Conservation (phyloP, 2,113 vertebrate species). For the Amblyopsis rosae region DNA sequence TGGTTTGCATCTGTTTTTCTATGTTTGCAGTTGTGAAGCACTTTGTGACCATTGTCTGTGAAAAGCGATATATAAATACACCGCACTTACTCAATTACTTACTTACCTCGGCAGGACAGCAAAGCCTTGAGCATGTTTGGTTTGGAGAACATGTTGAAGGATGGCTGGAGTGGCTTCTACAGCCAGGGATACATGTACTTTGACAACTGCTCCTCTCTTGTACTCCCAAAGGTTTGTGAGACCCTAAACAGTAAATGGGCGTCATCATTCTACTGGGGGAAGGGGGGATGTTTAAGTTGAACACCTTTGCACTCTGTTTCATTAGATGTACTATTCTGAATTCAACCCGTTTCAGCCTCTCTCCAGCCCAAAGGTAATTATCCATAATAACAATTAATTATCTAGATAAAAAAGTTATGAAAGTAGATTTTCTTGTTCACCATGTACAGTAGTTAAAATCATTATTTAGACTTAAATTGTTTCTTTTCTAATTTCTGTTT, state of each 20-base stretch:
- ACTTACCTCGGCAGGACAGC: constrained; percentile 73
- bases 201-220: constrained; percentile 83
- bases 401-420: not conserved
- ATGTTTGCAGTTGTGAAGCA: no score
- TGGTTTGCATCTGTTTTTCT: no score
- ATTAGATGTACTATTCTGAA: constrained; percentile 82
- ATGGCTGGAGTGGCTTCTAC: constrained; percentile 86
- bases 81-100: not conserved
- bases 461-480: not conserved
- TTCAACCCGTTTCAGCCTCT: constrained; percentile 82
- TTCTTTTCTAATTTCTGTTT: not conserved
- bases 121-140: constrained; percentile 82
- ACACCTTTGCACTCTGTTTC: not conserved
- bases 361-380: constrained; percentile 63
- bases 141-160: constrained; percentile 78
- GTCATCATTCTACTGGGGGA: not conserved
- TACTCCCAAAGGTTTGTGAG: constrained; percentile 81
- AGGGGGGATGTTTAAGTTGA: not conserved
- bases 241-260: not conserved
- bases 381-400: not conserved
- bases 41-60: not conserved
- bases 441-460: no score
- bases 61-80: no score
- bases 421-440: not conserved
- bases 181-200: constrained; percentile 80